Conservation (phyloP, 2,888 invertebrate species). For the Harpagoxenus sublaevis region DNA sequence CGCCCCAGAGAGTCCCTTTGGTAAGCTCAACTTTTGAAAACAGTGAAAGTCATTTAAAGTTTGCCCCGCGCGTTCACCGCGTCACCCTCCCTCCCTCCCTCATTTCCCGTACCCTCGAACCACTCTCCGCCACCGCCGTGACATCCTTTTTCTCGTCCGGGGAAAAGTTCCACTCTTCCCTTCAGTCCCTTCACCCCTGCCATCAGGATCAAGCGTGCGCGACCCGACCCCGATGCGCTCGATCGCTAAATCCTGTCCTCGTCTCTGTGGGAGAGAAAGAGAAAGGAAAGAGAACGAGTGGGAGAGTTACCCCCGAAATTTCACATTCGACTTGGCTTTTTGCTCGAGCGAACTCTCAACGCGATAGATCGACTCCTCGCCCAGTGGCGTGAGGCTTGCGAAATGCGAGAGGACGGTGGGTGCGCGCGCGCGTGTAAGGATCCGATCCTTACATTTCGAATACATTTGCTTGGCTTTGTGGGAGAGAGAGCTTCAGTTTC, state of each 20-base stretch:
- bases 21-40: constrained; percentile 81
- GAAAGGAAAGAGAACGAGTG: background rate
- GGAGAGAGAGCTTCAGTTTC: constrained; percentile 48
- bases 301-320: constrained; percentile 72
- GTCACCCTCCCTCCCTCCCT: constrained; percentile 76
- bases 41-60: constrained; percentile 84
- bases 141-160: constrained; percentile 49
- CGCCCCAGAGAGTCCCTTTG: constrained; percentile 75
- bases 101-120: constrained; percentile 76
- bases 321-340: constrained; percentile 79
- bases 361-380: constrained; percentile 68
- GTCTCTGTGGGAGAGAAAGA: constrained; percentile 6
- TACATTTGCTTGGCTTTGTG: constrained; percentile 60
- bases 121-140: constrained; percentile 58
- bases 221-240: constrained; percentile 66
- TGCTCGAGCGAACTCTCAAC: constrained; percentile 65
- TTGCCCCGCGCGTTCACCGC: constrained; percentile 73
- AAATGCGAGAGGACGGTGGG: constrained; percentile 61
- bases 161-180: constrained; percentile 23
- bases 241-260: constrained; percentile 73
- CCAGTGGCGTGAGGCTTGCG: constrained; percentile 73
- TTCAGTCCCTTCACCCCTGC: constrained; percentile 5
- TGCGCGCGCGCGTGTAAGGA: constrained; percentile 61
- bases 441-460: constrained; percentile 68
- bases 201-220: constrained; percentile 73